Evolutionary conservation across 2,888 invertebrate species (phyloP), one percentile per base, ranked within the genome.

Genomic region (Resseliella maxima): DNA sequence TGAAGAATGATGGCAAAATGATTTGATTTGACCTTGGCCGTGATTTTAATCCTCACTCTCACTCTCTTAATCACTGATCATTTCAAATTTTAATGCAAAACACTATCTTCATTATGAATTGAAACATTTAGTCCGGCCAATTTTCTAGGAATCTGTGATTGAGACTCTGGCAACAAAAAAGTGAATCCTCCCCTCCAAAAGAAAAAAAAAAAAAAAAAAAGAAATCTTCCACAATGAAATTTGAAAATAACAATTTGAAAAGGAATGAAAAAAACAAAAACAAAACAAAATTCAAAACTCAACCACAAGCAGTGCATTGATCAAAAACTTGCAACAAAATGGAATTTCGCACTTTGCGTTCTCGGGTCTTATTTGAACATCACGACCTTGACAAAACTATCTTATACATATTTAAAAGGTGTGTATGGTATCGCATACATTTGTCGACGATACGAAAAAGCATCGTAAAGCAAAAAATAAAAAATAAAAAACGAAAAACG

Each of bases 331-430:
- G 50, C 50, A 50, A 50, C 50, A 85, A 86, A 86, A 50, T 86
- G 86, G 86, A 41, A 59, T 86, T 86, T 86, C 38, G 38, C 59
- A 59, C 38, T 59, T 64, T 59, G 50, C n/a, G 36, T 36, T 35
- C 64, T 59, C 59, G 54, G 86, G 64, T 86, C 86, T 86, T 89
- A 38, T 87, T 88, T 72, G 21, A 88, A 46, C 54, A 91, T 87
- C 91, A 88, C 86, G 90, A 92, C 87, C 91, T 86, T 86, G 86
- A 64, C 85, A 27, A 38, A 81, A 86, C 38, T 85, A 36, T 87
- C 85, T 35, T 35, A 85, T 85, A 85, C 46, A 85, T 50, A 87
- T 72, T 72, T 21, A 72, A 72, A 72, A 72, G 72, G 72, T 72
- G 72, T 83, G 83, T 83, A 83, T 83, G 38, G n/a, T 31, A 72